Evolutionary conservation across 2,888 invertebrate species (phyloP).

Genomic region (Cremastobaeus sp.): DNA sequence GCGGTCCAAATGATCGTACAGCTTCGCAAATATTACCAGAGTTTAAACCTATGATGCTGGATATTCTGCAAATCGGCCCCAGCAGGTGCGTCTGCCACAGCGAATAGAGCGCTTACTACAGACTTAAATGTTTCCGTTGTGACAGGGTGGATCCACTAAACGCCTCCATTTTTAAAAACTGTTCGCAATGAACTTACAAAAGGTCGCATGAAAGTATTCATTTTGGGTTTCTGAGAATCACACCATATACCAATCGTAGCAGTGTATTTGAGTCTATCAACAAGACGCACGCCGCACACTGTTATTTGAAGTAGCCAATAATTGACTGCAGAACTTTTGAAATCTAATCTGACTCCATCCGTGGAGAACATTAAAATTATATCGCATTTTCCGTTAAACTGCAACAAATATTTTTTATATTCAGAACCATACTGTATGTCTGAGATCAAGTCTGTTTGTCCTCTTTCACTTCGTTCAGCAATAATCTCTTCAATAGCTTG

Average conservation of each 20-base stretch:
- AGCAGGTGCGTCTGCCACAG: slow-evolving; percentile 23
- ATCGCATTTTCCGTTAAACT: neutral
- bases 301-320: slow-evolving; percentile 13
- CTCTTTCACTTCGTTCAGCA: neutral
- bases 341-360: neutral
- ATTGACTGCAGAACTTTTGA: neutral
- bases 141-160: slow-evolving; percentile 12
- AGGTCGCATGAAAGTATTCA: slow-evolving; percentile 12
- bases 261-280: slow-evolving; percentile 1
- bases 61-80: slow-evolving; percentile 35
- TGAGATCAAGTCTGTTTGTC: neutral
- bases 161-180: slow-evolving; percentile 10
- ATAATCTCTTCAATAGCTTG: neutral
- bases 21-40: slow-evolving; percentile 26
- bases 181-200: neutral
- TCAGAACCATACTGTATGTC: neutral
- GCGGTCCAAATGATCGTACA: neutral
- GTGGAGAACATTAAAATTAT: neutral
- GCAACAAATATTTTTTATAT: neutral
- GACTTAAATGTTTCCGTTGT: neutral
- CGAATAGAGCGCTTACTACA: slow-evolving; percentile 17
- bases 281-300: neutral
- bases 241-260: slow-evolving; percentile 12
- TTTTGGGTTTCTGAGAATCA: slow-evolving; percentile 8
- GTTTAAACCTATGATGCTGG: slow-evolving; percentile 17